Conservation (phyloP, 2,113 vertebrate genomes). For the Emydura subglobosa region DNA sequence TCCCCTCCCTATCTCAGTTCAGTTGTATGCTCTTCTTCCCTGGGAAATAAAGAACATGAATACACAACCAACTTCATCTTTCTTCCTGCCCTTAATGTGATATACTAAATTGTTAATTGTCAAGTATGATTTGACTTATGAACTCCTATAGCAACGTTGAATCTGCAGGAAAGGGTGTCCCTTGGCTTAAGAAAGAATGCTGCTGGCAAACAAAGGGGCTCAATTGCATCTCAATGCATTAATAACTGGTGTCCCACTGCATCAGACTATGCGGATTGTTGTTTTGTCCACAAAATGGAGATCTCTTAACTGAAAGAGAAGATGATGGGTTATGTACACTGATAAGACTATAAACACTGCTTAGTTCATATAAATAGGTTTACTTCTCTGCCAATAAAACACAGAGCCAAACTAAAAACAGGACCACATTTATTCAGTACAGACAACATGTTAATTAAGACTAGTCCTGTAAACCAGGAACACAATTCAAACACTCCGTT, state of each 20-base stretch:
- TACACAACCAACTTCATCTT: neutral
- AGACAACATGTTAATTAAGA: slow-evolving; percentile 79
- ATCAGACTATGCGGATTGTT: slow-evolving; percentile 55
- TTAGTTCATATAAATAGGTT: neutral
- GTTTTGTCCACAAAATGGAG: slow-evolving; percentile 60
- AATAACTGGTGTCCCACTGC: slow-evolving; percentile 65
- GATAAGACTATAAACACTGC: neutral
- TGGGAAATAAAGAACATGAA: neutral
- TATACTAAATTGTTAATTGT: neutral
- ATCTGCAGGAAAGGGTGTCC: slow-evolving; percentile 22
- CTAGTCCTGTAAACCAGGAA: slow-evolving; percentile 79
- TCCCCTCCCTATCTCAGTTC: neutral
- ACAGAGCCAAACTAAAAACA: slow-evolving; percentile 65
- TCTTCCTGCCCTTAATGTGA: neutral
- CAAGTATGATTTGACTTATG: neutral
- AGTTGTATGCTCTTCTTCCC: neutral
- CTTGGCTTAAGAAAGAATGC: neutral
- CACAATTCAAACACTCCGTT: slow-evolving; percentile 77
- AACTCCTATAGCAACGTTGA: slow-evolving; percentile 47
- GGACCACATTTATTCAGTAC: slow-evolving; percentile 79
- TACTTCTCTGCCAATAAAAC: slow-evolving; percentile 54
- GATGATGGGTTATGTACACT: slow-evolving; percentile 30
- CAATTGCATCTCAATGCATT: slow-evolving; percentile 65
- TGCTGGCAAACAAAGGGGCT: slow-evolving; percentile 74
- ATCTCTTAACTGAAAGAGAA: neutral